Evolutionary conservation across 1,140 invertebrate species (phyloP).

Genomic region (Sycophila sp.): DNA sequence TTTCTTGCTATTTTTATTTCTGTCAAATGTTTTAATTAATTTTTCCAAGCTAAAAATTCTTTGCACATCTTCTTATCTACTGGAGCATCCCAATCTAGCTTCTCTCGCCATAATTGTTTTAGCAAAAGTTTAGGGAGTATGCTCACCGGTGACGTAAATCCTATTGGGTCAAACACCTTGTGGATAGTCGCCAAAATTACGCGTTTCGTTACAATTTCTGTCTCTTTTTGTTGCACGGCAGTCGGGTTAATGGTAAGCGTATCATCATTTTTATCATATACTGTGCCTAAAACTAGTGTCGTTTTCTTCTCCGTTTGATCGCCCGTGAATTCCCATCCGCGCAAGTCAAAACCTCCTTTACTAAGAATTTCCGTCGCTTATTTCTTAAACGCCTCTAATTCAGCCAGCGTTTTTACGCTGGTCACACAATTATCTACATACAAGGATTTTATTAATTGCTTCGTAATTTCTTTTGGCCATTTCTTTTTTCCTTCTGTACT

Average conservation of each 20-base stretch:
- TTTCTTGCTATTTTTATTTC: background rate
- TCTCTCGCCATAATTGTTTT: slow-evolving; percentile 33
- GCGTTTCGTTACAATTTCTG: slow-evolving; percentile 30
- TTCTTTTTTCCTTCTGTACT: slow-evolving; percentile 25
- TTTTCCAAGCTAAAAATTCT: background rate
- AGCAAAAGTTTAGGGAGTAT: slow-evolving; percentile 41
- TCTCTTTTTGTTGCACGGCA: background rate
- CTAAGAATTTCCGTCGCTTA: background rate
- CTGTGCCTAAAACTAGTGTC: slow-evolving; percentile 15
- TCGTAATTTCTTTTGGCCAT: background rate
- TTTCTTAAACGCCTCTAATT: no score
- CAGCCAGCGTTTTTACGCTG: background rate
- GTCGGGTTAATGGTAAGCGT: background rate
- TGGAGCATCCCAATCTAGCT: slow-evolving; percentile 41
- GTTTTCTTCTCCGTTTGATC: slow-evolving; percentile 8
- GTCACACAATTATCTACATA: slow-evolving; percentile 33
- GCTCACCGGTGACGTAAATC: slow-evolving; percentile 38
- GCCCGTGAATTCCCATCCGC: slow-evolving; percentile 23
- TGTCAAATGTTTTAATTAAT: background rate
- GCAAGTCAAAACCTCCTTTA: slow-evolving; percentile 11
- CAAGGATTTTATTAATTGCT: slow-evolving; percentile 12
- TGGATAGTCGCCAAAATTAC: slow-evolving; percentile 42
- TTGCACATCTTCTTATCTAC: slow-evolving; percentile 11
- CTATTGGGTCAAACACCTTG: slow-evolving; percentile 46
- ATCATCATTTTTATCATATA: slow-evolving; percentile 18